Evolutionary conservation across 2,888 invertebrate genomes (phyloP).

Genomic region (Sinotaia quadrata): DNA sequence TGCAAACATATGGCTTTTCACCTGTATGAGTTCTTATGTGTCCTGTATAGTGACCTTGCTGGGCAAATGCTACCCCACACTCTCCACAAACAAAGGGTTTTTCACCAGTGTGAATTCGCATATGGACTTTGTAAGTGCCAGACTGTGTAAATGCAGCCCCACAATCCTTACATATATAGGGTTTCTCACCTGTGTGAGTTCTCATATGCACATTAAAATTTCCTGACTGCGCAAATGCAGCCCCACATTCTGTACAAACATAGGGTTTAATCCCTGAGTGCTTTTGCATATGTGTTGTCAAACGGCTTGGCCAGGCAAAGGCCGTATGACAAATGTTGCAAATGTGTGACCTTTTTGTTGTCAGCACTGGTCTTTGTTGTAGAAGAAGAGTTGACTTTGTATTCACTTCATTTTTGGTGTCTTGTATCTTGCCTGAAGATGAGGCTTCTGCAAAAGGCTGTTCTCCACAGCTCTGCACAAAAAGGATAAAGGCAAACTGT

Average conservation of each 20-base stretch:
- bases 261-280: constrained; percentile 2
- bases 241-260: neutral
- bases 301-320: neutral
- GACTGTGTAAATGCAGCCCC: constrained; percentile 5
- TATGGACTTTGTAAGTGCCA: neutral
- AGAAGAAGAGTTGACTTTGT: no score
- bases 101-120: constrained; percentile 9
- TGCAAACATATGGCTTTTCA: neutral
- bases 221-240: neutral
- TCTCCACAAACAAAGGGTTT: neutral
- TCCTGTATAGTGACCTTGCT: neutral
- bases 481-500: no score
- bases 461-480: no score
- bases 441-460: no score
- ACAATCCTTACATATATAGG: constrained; percentile 1
- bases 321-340: neutral
- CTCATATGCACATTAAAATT: neutral
- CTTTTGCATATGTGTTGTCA: neutral
- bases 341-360: no score
- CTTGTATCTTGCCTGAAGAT: no score
- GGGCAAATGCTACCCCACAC: neutral
- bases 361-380: no score
- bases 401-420: no score
- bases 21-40: constrained; percentile 7
- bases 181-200: neutral